Conservation (phyloP, 2,113 vertebrate genomes). For the Melozone crissalis region DNA sequence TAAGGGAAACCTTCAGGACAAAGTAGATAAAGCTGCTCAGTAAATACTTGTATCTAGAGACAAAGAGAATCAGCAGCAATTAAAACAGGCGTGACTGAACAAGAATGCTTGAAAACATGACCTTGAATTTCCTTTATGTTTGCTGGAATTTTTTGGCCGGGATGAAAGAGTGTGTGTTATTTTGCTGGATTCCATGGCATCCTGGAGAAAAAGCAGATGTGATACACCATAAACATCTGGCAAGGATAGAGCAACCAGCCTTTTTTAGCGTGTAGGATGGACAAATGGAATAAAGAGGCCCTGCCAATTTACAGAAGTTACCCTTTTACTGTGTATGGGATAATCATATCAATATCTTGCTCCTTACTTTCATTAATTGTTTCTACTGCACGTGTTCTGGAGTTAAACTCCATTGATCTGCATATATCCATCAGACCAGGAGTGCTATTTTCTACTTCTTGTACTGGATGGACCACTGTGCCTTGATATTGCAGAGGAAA, state of each 20-base stretch:
- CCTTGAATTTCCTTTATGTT: constrained; percentile 27
- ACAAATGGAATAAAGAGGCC: background rate
- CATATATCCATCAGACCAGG: background rate
- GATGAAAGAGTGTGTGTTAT: background rate
- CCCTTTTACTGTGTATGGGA: background rate
- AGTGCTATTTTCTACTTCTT: background rate
- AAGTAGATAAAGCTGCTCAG: background rate
- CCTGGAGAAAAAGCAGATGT: background rate
- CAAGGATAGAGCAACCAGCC: background rate
- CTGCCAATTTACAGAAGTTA: background rate
- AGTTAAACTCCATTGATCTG: background rate
- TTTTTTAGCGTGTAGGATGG: background rate
- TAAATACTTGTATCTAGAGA: background rate
- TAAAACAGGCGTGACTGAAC: background rate
- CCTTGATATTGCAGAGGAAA: background rate
- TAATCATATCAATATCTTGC: background rate
- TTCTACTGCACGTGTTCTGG: background rate
- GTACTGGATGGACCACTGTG: background rate
- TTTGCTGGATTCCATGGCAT: background rate
- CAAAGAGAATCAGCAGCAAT: constrained; percentile 10
- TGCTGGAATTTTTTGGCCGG: background rate
- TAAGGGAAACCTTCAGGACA: background rate
- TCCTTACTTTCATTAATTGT: background rate
- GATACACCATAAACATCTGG: background rate
- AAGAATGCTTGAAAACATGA: background rate